A percentile compares a stretch with the other conserved stretches of the same genome.
These are phyloP conservation scores for Drosophila histrio DNA, from an alignment of 2,888 invertebrate genomes.

Conservation along the genomic window DNA sequence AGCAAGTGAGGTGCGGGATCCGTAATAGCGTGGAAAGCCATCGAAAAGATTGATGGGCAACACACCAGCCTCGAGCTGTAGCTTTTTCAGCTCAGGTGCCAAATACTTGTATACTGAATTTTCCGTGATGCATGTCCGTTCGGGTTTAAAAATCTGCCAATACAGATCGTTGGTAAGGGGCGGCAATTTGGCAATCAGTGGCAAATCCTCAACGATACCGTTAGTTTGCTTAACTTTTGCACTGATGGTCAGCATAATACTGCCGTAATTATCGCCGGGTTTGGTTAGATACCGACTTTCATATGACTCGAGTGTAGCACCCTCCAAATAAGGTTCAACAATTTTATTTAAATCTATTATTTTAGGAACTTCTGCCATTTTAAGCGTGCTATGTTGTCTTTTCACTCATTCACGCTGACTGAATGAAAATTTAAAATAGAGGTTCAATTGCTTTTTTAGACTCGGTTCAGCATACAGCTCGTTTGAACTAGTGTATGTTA, in stretches of 20 bases:
- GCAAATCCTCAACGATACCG: conserved; percentile 79
- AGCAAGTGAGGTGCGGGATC: conserved; percentile 85
- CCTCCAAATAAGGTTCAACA: conserved; percentile 73
- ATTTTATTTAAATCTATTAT: conserved; percentile 75
- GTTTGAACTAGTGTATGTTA: neutral
- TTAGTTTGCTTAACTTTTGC: conserved; percentile 78
- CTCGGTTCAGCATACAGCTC: conserved; percentile 12
- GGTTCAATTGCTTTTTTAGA: conserved; percentile 37
- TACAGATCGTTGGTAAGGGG: conserved; percentile 85
- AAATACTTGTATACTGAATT: conserved; percentile 85
- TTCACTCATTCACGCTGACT: conserved; percentile 5
- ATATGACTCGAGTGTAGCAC: conserved; percentile 81
- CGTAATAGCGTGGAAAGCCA: conserved; percentile 86
- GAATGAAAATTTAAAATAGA: conserved; percentile 27
- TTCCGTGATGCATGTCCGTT: conserved; percentile 86
- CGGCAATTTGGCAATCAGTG: conserved; percentile 86
- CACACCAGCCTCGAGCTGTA: conserved; percentile 85
- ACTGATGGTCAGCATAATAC: conserved; percentile 85
- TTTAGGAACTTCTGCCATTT: conserved; percentile 75
- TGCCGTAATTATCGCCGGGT: conserved; percentile 87
- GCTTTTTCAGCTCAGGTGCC: conserved; percentile 84
- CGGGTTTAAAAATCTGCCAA: conserved; percentile 85
- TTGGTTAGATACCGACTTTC: conserved; percentile 84
- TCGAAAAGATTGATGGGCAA: conserved; percentile 83
- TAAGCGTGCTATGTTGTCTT: neutral